phyloP scores from a whole-genome alignment of 2,797 vertebrate genomes.

The Girardinus metallicus region DNA sequence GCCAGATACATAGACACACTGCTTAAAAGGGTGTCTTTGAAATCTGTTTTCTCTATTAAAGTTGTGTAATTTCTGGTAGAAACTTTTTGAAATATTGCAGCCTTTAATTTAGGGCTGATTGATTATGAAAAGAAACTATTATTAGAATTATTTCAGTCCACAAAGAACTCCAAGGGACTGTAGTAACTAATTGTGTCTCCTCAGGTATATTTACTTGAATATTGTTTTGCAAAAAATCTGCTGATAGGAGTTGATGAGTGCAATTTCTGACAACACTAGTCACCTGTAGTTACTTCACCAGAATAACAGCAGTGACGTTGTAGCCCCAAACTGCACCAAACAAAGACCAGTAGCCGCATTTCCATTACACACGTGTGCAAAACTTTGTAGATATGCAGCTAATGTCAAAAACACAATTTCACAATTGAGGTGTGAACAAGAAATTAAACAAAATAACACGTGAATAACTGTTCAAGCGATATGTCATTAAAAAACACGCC shows the following conservation, averaged over 20 bases:
- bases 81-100: background rate
- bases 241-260: background rate
- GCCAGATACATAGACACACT: background rate
- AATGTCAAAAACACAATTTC: too few species aligned
- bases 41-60: background rate
- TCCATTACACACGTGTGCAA: too few species aligned
- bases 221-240: background rate
- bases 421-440: too few species aligned
- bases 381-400: too few species aligned
- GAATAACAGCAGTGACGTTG: background rate
- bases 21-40: background rate
- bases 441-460: too few species aligned
- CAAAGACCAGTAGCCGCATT: background rate
- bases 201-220: background rate
- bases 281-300: background rate
- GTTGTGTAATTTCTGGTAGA: background rate
- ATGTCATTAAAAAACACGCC: too few species aligned
- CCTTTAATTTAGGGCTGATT: background rate
- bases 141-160: background rate
- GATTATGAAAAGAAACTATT: background rate
- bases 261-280: background rate
- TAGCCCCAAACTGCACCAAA: background rate
- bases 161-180: background rate
- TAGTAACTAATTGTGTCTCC: background rate
- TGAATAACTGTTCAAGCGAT: too few species aligned